A percentile compares a stretch with the other conserved stretches of the same genome.
These are phyloP conservation scores for Platycnemis pennipes DNA, from an alignment of 2,888 invertebrate genomes.

Conservation along the genomic window DNA sequence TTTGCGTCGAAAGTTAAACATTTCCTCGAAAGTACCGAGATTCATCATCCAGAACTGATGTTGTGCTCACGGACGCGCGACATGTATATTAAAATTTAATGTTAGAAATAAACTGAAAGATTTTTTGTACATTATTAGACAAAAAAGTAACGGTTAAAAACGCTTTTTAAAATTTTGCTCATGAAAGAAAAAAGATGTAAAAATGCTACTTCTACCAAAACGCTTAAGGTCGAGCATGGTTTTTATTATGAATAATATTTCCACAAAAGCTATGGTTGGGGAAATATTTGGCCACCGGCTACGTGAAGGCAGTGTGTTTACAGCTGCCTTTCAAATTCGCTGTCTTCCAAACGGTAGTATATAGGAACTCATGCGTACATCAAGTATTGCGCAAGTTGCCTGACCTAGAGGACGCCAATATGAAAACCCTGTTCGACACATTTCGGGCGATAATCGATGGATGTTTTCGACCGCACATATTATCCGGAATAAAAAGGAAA, in stretches of 20 bases:
- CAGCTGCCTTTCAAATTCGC: constrained; percentile 10
- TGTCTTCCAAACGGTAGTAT: background rate
- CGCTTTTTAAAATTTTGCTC: background rate
- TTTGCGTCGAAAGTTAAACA: background rate
- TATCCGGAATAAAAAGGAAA: too few species aligned
- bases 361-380: background rate
- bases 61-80: too few species aligned
- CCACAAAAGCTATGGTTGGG: background rate
- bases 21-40: background rate
- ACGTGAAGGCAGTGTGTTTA: background rate
- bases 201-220: background rate
- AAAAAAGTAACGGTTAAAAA: background rate
- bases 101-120: background rate
- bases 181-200: background rate
- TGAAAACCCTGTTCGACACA: background rate
- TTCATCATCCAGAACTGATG: too few species aligned
- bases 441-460: background rate
- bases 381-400: background rate
- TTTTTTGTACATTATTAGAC: background rate
- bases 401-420: background rate
- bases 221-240: background rate
- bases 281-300: background rate
- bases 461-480: background rate
- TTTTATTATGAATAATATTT: background rate
- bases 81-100: background rate